Conservation (phyloP, 2,888 invertebrate species). For the Acholoe squamosa region DNA sequence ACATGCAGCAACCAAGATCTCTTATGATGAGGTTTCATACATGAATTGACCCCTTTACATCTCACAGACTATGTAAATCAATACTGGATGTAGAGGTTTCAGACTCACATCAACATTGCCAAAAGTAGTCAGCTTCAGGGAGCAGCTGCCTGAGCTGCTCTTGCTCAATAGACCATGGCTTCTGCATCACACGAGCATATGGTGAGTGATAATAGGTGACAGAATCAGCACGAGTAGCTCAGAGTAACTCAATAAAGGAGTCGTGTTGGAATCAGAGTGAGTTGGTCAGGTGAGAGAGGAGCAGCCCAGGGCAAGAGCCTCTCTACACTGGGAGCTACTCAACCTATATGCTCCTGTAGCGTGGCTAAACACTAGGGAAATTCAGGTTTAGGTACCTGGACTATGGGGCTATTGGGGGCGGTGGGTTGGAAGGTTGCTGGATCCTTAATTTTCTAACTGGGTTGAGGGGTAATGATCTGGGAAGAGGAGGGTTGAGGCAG, state of each 20-base stretch:
- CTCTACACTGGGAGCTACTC: not conserved
- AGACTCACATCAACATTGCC: too few relatives aligned
- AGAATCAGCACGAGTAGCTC: not conserved
- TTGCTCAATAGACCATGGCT: too few relatives aligned
- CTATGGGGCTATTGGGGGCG: not conserved
- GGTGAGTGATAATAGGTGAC: constrained; percentile 13
- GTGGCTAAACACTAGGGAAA: not conserved
- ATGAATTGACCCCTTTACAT: too few relatives aligned
- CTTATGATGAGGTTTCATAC: too few relatives aligned
- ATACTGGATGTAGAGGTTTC: too few relatives aligned
- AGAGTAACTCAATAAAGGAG: not conserved
- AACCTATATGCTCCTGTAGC: not conserved
- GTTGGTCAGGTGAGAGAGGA: not conserved
- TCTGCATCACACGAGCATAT: not conserved
- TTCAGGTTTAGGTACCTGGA: not conserved
- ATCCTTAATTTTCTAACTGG: constrained; percentile 17
- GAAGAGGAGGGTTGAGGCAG: not conserved
- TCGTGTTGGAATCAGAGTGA: not conserved
- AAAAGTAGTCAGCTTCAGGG: too few relatives aligned
- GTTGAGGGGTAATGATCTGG: constrained; percentile 4
- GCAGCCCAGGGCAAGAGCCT: not conserved
- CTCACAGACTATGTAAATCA: too few relatives aligned
- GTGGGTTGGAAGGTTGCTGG: not conserved
- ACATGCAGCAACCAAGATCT: too few relatives aligned
- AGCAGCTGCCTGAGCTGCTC: too few relatives aligned